Percentiles rank a stretch among this genome's conserved stretches.
phyloP scores from a whole-genome alignment of 2,797 vertebrate species.

The Peromyscus nudipes region DNA sequence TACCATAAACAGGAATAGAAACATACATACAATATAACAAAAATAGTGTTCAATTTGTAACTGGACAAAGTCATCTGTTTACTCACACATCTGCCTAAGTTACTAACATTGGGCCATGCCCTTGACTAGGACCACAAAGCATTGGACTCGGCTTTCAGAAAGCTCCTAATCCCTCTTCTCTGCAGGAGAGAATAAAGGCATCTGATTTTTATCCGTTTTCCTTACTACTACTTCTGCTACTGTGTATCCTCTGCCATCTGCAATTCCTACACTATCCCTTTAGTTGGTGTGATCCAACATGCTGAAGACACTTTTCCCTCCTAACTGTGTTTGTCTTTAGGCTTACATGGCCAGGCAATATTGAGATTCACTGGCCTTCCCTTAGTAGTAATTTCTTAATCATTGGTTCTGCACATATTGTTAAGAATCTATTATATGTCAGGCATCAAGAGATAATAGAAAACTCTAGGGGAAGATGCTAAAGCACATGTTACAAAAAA shows the following conservation, averaged over 20 bases:
- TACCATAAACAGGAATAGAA: not conserved
- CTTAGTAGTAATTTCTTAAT: not conserved
- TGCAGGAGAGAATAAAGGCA: not conserved
- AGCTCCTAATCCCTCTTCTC: not conserved
- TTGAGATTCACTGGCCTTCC: not conserved
- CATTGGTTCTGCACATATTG: conserved; percentile 28
- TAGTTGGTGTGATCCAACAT: not conserved
- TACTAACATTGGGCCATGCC: not conserved
- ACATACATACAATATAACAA: not conserved
- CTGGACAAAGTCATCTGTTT: not conserved
- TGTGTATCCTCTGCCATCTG: not conserved
- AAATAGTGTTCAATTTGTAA: not conserved
- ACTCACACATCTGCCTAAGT: conserved; percentile 2
- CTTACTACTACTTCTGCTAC: not conserved
- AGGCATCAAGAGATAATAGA: not conserved
- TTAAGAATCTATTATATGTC: not conserved
- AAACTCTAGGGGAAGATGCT: not conserved
- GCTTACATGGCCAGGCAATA: not conserved
- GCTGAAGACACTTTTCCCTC: not conserved
- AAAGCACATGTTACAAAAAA: not conserved
- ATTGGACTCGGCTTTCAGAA: not conserved
- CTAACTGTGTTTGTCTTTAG: not conserved
- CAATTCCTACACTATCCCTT: not conserved
- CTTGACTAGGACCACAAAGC: not conserved
- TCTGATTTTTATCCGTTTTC: not conserved